These are phyloP conservation scores for Seira musarum DNA, from an alignment of 2,888 invertebrate species.

Conservation along the genomic window DNA sequence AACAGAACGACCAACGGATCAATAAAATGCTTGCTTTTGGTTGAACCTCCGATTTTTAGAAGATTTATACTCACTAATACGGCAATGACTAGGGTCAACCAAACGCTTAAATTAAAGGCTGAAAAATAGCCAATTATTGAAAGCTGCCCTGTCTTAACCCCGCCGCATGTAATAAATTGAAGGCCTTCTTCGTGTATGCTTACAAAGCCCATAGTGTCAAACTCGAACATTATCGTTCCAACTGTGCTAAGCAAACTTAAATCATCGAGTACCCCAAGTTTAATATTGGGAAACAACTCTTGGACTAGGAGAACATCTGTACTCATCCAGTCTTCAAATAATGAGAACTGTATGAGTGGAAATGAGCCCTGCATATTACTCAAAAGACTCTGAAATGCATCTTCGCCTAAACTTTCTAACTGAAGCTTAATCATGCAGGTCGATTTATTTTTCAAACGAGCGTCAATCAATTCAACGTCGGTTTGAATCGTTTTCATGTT, in stretches of 20 bases:
- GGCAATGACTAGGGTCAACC: background rate
- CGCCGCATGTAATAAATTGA: conserved; percentile 9
- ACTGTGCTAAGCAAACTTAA: no score
- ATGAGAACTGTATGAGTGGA: no score
- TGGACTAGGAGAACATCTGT: background rate
- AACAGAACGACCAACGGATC: background rate
- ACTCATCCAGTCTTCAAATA: no score
- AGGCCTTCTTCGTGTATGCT: background rate
- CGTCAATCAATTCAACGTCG: no score
- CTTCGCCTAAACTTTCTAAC: no score
- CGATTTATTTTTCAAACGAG: no score
- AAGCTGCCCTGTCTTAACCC: background rate
- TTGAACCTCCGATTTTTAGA: background rate
- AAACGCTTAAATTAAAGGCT: background rate
- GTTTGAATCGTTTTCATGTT: no score
- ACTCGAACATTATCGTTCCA: no score
- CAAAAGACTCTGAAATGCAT: no score
- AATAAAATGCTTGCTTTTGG: background rate
- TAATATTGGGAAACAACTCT: background rate
- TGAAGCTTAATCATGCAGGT: no score
- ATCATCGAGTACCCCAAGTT: background rate
- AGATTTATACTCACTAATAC: background rate
- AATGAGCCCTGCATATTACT: no score
- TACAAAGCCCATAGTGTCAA: no score
- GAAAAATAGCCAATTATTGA: conserved; percentile 6